Conservation (phyloP, 2,113 vertebrate genomes). For the Crotophaga sulcirostris region DNA sequence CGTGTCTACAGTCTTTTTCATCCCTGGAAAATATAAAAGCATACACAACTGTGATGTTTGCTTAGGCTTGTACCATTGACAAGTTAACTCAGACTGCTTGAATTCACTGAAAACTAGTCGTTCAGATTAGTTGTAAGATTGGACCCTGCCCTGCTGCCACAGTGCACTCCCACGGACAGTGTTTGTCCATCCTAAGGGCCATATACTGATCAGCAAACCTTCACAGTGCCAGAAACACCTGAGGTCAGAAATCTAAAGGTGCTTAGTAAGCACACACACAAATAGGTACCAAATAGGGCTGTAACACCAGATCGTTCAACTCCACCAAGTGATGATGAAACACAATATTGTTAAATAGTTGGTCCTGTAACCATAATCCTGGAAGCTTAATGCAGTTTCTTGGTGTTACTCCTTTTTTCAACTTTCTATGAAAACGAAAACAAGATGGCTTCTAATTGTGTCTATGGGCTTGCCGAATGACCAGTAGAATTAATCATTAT, state of each 20-base stretch:
- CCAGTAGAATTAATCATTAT: slow-evolving; percentile 41
- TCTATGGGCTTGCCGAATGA: slow-evolving; percentile 22
- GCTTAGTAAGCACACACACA: neutral
- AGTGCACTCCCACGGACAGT: accelerated
- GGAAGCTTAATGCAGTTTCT: neutral
- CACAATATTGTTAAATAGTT: neutral
- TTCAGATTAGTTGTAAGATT: neutral
- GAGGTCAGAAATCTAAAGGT: neutral
- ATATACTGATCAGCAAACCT: neutral
- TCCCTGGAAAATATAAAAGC: neutral
- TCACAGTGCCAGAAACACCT: neutral
- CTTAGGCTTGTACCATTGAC: neutral
- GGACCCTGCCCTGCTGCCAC: accelerated
- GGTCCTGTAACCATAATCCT: neutral
- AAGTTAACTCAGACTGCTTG: neutral
- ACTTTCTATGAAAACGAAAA: neutral
- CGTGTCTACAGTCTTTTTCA: neutral
- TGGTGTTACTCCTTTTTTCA: neutral
- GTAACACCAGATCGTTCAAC: neutral
- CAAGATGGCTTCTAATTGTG: neutral
- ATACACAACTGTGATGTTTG: neutral
- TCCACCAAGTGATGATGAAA: neutral
- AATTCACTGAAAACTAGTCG: neutral
- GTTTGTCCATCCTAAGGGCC: neutral
- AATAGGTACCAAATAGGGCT: neutral